phyloP scores from a whole-genome alignment of 2,113 vertebrate species.

The Orientallactaga bullata region DNA sequence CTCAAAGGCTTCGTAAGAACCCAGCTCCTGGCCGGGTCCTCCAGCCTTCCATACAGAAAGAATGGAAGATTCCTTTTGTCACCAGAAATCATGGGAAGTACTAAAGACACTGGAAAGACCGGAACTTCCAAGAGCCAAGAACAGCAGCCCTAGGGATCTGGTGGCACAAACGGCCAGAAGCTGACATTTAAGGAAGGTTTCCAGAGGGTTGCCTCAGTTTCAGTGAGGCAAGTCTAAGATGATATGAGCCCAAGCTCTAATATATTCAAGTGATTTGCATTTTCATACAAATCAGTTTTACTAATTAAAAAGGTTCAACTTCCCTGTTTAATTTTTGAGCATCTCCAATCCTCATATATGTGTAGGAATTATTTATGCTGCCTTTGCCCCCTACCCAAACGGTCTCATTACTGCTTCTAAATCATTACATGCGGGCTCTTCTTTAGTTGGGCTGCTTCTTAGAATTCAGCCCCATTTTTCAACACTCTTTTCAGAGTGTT shows the following conservation, averaged over 20 bases:
- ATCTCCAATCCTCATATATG: neutral
- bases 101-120: neutral
- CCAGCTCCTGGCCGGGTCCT: neutral
- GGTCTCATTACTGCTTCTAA: conserved; percentile 53
- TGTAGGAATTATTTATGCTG: conserved; percentile 57
- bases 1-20: neutral
- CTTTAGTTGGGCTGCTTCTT: conserved; percentile 75
- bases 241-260: neutral
- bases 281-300: conserved; percentile 45
- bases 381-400: conserved; percentile 31
- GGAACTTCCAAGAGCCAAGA: too few species aligned
- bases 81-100: neutral
- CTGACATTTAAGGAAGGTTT: neutral
- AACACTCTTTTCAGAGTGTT: conserved; percentile 71
- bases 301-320: conserved; percentile 56
- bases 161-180: neutral
- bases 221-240: neutral
- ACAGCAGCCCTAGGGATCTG: neutral
- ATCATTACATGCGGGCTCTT: conserved; percentile 68
- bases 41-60: neutral
- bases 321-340: conserved; percentile 39
- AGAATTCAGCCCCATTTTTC: conserved; percentile 74
- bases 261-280: conserved; percentile 38
- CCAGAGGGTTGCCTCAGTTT: neutral
- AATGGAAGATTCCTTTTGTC: neutral